Conservation (phyloP, 1,140 invertebrate genomes). For the Lepidurus couesii region DNA sequence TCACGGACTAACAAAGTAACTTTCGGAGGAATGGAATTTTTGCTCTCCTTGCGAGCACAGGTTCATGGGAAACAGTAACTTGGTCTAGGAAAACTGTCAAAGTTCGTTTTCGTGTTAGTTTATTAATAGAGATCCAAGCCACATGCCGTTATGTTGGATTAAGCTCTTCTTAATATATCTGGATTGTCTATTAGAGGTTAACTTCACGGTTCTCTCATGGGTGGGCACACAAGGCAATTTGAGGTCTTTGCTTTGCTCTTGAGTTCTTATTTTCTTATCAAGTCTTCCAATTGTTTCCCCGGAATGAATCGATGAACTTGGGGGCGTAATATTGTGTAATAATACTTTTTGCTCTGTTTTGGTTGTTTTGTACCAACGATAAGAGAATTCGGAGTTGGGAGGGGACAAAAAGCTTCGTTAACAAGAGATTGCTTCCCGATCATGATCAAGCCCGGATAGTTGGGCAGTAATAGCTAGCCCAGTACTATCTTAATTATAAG, state of each 20-base stretch:
- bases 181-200: not conserved
- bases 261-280: constrained; percentile 9
- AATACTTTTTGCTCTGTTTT: not conserved
- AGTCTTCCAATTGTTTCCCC: not conserved
- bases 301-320: not conserved
- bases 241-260: not conserved
- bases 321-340: not conserved
- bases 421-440: constrained; percentile 3
- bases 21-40: no score
- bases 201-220: not conserved
- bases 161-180: no score
- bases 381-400: not conserved
- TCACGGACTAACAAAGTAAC: no score
- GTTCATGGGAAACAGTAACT: no score
- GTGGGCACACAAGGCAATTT: not conserved
- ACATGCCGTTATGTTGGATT: no score
- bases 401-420: not conserved
- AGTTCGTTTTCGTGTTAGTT: no score
- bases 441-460: not conserved
- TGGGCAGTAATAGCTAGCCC: not conserved
- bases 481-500: not conserved
- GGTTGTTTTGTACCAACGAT: not conserved
- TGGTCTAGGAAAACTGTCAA: no score
- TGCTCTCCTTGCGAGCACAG: no score
- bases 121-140: no score